Base-by-base conservation (phyloP, 2,797 vertebrate species). In the Calcarius lapponicus region DNA sequence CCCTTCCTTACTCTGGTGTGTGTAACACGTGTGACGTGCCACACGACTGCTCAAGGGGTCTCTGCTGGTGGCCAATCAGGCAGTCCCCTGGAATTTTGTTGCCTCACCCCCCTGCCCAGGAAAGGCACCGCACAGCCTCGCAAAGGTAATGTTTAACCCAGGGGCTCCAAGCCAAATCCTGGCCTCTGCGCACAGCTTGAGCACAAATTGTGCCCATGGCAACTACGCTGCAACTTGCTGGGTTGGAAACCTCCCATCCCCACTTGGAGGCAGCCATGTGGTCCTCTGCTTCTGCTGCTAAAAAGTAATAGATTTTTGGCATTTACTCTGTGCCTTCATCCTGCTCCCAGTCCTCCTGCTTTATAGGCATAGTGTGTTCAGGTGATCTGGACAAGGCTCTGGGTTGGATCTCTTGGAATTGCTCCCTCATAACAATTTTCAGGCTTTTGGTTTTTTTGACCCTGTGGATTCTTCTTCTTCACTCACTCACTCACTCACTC, bases 121-220 rank as follows among this genome's bases (percentile, higher is more conserved):
- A 89, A 72, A 75, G 84, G 65, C 26, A 6, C 72, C 2, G 15
- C 1, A 1, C 48, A n/a, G 36, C 15, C 7, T 62, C 78, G 61
- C 58, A 51, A 89, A 94, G 91, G 93, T 94, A 96, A 91, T 92
- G 45, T 93, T 80, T 95, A 95, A 96, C 90, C 71, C 82, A 22
- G 82, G 43, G 93, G 71, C 92, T 96, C 56, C 67, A 61, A 93
- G 96, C 94, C 94, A 93, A 93, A 90, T 87, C 88, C 83, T 47
- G 86, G 93, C 90, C 93, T 45, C 93, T 92, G 65, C 0, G 5
- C 91, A 87, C 91, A 91, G 88, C 88, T 93, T 93, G 90, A 95
- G 86, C 92, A 78, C 90, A 76, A 95, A 88, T 80, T 93, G 96
- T 96, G 94, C 95, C 90, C 88, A 93, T 95, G 92, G 94, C 88